phyloP scores from a whole-genome alignment of 2,113 vertebrate genomes.

The Epinephelus cyanopodus region DNA sequence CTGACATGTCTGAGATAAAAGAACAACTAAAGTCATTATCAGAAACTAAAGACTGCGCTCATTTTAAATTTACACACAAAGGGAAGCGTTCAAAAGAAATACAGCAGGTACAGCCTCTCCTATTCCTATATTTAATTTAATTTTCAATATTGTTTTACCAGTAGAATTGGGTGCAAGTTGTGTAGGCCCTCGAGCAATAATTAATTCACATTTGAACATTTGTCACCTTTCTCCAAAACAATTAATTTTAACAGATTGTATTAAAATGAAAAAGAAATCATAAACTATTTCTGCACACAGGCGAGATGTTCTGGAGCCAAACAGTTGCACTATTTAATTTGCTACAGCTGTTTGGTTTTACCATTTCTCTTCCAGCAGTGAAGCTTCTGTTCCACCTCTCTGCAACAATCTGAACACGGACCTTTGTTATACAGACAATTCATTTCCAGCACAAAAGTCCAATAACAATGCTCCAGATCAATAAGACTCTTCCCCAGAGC shows the following conservation, averaged over 20 bases:
- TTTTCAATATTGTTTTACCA: background rate
- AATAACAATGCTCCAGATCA: constrained; percentile 38
- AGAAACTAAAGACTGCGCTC: background rate
- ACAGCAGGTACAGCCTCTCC: background rate
- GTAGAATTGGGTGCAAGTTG: background rate
- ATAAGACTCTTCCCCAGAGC: constrained; percentile 4
- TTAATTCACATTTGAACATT: no score
- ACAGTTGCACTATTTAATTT: background rate
- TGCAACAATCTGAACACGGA: constrained; percentile 10
- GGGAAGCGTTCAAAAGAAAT: background rate
- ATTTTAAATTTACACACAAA: no score
- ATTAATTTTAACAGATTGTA: background rate
- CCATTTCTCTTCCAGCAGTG: background rate
- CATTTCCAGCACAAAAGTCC: constrained; percentile 10
- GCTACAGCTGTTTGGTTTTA: background rate
- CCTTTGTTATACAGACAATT: constrained; percentile 1
- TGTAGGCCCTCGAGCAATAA: background rate
- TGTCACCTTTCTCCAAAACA: background rate
- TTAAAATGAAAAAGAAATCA: constrained; percentile 1
- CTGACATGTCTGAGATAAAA: no score
- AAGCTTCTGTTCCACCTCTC: background rate
- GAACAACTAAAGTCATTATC: no score
- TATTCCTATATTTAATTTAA: background rate
- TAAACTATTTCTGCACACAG: background rate
- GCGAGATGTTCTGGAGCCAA: background rate